Evolutionary conservation across 2,797 vertebrate species (phyloP).

Genomic region (Leptatherina wallacei): DNA sequence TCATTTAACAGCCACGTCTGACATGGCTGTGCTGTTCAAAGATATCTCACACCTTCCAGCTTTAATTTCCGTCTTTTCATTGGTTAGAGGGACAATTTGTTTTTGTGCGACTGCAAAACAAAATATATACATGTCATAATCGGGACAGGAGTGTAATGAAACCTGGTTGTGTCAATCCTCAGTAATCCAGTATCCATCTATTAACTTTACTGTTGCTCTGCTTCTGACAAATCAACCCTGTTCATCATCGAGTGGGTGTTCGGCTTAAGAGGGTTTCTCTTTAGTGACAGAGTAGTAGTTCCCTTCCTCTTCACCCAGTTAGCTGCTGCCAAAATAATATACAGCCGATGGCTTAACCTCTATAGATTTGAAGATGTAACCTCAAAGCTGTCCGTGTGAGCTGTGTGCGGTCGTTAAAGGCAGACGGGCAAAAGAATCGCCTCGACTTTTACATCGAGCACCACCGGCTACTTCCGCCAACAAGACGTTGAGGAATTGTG

Average conservation of each 20-base stretch:
- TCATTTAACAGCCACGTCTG: constrained; percentile 24
- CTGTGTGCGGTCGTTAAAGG: constrained; percentile 46
- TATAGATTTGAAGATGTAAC: constrained; percentile 29
- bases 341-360: constrained; percentile 61
- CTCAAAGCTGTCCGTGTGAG: constrained; percentile 41
- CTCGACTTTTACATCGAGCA: constrained; percentile 38
- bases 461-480: constrained; percentile 41
- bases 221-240: constrained; percentile 17
- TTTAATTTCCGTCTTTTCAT: constrained; percentile 46
- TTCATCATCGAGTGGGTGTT: constrained; percentile 19
- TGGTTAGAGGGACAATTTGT: neutral
- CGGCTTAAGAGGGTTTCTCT: constrained; percentile 46
- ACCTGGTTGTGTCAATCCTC: neutral
- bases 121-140: constrained; percentile 25
- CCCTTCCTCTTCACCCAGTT: constrained; percentile 45
- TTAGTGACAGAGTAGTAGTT: constrained; percentile 47
- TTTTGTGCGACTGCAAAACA: constrained; percentile 6
- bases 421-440: constrained; percentile 48
- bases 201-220: constrained; percentile 16
- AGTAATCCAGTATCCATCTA: constrained; percentile 15
- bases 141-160: constrained; percentile 15
- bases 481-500: constrained; percentile 35
- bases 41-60: constrained; percentile 20
- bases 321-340: constrained; percentile 49
- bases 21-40: neutral